Conservation (phyloP, 2,797 vertebrate species). For the Esox lucius region DNA sequence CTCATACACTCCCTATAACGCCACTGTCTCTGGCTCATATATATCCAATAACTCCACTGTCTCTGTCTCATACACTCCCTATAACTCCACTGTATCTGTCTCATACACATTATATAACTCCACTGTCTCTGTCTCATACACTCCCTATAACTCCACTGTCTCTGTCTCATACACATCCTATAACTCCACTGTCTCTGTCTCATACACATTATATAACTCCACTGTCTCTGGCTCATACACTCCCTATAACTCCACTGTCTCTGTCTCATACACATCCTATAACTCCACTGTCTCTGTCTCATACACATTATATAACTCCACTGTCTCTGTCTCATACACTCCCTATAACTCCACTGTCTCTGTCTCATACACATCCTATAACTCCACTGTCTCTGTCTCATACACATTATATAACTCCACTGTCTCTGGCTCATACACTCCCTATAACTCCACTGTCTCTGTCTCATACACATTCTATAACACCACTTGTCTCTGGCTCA, state of each 20-base stretch:
- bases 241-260: no score
- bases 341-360: conserved; percentile 14
- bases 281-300: no score
- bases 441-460: conserved; percentile 18
- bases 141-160: no score
- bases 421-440: conserved; percentile 28
- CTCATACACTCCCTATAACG: no score
- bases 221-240: no score
- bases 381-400: conserved; percentile 35
- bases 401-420: no score
- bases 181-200: conserved; percentile 24
- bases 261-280: no score
- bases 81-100: no score
- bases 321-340: no score
- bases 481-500: conserved; percentile 35
- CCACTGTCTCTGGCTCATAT: conserved; percentile 33
- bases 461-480: conserved; percentile 24
- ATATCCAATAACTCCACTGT: background rate
- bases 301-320: no score
- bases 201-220: conserved; percentile 4
- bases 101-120: no score
- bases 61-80: conserved; percentile 1
- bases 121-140: no score
- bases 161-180: conserved; percentile 29
- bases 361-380: conserved; percentile 25